phyloP scores from a whole-genome alignment of 1,140 invertebrate genomes.

The Yoshiicerus persimilis region DNA sequence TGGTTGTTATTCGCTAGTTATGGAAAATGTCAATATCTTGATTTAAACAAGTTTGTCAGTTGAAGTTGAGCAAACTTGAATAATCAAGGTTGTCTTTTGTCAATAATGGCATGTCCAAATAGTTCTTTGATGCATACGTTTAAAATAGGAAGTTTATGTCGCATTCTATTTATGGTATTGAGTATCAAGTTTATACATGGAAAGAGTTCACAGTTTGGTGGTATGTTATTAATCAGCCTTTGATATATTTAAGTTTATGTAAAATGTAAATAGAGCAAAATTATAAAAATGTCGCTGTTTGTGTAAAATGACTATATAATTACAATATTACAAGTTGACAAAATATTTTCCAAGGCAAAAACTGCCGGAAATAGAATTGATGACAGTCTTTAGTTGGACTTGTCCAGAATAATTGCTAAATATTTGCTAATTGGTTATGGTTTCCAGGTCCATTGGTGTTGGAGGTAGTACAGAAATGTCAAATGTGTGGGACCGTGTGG shows the following conservation, averaged over 20 bases:
- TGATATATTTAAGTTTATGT: no score
- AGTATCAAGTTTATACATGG: background rate
- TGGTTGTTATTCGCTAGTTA: background rate
- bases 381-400: background rate
- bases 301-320: no score
- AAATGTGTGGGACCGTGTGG: slow-evolving; percentile 35
- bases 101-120: background rate
- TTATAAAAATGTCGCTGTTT: no score
- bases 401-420: background rate
- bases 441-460: slow-evolving; percentile 38
- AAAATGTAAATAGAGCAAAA: no score
- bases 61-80: background rate
- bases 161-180: background rate
- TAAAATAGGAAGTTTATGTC: background rate
- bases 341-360: no score
- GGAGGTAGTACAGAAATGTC: slow-evolving; percentile 14
- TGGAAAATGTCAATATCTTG: background rate
- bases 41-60: background rate
- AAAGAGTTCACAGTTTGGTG: background rate
- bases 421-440: no score
- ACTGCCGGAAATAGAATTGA: background rate
- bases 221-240: background rate
- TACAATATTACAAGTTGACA: no score
- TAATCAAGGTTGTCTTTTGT: background rate
- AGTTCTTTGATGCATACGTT: background rate